A percentile compares a stretch with the other conserved stretches of the same genome.
phyloP scores from a whole-genome alignment of 2,113 vertebrate genomes.

The Athene noctua region DNA sequence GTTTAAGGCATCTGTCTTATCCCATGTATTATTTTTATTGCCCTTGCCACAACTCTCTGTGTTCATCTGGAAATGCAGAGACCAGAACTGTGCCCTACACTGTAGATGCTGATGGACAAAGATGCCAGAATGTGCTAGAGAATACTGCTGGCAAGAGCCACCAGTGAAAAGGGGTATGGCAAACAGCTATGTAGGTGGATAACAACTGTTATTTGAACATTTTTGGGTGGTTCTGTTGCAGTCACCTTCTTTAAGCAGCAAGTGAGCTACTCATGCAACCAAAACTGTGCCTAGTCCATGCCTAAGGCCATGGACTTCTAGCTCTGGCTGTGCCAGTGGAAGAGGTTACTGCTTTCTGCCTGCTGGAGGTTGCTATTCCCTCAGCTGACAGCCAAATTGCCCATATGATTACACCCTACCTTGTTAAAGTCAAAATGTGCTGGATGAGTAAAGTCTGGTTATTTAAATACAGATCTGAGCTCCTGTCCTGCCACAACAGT shows the following conservation, averaged over 20 bases:
- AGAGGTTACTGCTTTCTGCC: not conserved
- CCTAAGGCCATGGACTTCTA: not conserved
- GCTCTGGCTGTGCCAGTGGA: not conserved
- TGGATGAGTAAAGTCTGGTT: not conserved
- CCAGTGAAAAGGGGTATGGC: not conserved
- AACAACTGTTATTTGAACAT: not conserved
- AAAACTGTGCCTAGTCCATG: not conserved
- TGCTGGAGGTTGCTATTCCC: not conserved
- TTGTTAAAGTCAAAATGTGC: not conserved
- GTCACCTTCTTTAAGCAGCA: not conserved
- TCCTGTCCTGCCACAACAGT: not conserved
- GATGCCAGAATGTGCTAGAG: not conserved
- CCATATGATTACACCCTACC: fast-evolving
- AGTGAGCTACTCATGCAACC: not conserved
- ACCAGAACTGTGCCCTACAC: fast-evolving
- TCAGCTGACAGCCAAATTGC: not conserved
- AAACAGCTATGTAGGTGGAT: not conserved
- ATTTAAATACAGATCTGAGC: not conserved
- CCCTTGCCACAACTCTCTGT: not conserved
- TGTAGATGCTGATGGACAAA: not conserved
- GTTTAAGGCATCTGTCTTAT: not conserved
- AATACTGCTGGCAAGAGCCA: not conserved
- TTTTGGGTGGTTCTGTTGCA: not conserved
- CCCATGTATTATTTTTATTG: not conserved
- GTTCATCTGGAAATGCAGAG: not conserved